These are phyloP conservation scores for Phortica variegata DNA, from an alignment of 1,140 invertebrate genomes.

Conservation along the genomic window DNA sequence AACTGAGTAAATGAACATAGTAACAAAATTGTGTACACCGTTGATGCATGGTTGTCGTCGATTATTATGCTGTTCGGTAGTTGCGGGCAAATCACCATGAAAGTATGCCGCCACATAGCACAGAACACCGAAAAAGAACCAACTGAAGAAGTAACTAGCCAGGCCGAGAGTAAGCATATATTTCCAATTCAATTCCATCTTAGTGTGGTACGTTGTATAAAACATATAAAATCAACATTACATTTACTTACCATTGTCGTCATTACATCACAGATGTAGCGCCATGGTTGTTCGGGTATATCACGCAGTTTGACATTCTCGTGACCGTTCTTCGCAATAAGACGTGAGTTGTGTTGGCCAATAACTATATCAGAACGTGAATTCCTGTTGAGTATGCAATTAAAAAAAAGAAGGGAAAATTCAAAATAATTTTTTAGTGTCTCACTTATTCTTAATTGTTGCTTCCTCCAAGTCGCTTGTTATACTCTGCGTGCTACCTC, in stretches of 20 bases:
- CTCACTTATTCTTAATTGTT: too few species aligned
- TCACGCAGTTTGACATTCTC: slow-evolving; percentile 51
- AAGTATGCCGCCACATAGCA: slow-evolving; percentile 61
- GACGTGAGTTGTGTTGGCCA: too few species aligned
- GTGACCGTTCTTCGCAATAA: slow-evolving; percentile 50
- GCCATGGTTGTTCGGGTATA: slow-evolving; percentile 60
- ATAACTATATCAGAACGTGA: too few species aligned
- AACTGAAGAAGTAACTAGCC: slow-evolving; percentile 59
- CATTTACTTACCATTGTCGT: slow-evolving; percentile 65
- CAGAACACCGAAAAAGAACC: slow-evolving; percentile 60
- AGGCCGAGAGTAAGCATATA: slow-evolving; percentile 62
- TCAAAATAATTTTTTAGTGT: too few species aligned
- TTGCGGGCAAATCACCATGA: slow-evolving; percentile 58
- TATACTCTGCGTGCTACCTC: too few species aligned
- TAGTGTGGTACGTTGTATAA: too few species aligned
- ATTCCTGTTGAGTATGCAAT: too few species aligned
- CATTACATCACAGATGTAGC: slow-evolving; percentile 63
- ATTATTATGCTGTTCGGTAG: too few species aligned
- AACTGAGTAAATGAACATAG: slow-evolving; percentile 64
- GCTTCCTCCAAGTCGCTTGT: too few species aligned
- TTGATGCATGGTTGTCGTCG: slow-evolving; percentile 57
- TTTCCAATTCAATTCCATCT: slow-evolving; percentile 65
- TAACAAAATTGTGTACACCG: slow-evolving; percentile 61
- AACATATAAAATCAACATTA: too few species aligned
- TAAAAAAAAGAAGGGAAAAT: too few species aligned